phyloP scores from a whole-genome alignment of 1,140 invertebrate genomes.

The Coboldia fuscipes region DNA sequence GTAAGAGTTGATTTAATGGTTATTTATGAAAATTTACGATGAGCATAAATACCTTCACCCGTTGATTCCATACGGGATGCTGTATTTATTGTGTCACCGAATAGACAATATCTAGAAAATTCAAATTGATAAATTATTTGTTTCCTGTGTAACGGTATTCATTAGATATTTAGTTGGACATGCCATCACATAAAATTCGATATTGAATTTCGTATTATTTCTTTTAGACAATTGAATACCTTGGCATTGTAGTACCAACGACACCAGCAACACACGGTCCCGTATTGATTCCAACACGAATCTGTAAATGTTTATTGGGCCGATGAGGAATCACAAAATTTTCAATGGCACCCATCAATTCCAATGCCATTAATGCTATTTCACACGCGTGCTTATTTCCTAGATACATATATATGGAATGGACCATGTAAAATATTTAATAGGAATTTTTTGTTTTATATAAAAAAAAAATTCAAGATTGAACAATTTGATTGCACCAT shows the following conservation, averaged over 20 bases:
- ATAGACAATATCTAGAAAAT: constrained; percentile 80
- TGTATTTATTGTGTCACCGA: constrained; percentile 88
- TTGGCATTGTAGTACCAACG: constrained; percentile 68
- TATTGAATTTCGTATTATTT: too few relatives aligned
- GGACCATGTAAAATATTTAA: too few relatives aligned
- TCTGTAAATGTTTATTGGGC: constrained; percentile 48
- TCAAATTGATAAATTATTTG: too few relatives aligned
- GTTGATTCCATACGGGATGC: constrained; percentile 74
- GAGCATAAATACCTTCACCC: constrained; percentile 49
- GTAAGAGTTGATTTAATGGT: too few relatives aligned
- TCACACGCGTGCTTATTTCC: constrained; percentile 53
- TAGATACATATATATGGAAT: too few relatives aligned
- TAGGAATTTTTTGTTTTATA: too few relatives aligned
- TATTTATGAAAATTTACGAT: too few relatives aligned
- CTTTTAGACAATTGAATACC: too few relatives aligned
- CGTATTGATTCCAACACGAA: constrained; percentile 66
- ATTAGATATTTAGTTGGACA: too few relatives aligned
- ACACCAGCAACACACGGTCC: constrained; percentile 63
- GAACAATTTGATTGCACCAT: constrained; percentile 65
- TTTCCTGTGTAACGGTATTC: too few relatives aligned
- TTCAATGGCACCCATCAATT: constrained; percentile 65
- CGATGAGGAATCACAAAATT: constrained; percentile 68
- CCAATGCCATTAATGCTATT: constrained; percentile 75
- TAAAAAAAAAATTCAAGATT: too few relatives aligned
- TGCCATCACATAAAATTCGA: too few relatives aligned